These are phyloP conservation scores for Chouioia cunea DNA, from an alignment of 2,888 invertebrate genomes.

Conservation along the genomic window DNA sequence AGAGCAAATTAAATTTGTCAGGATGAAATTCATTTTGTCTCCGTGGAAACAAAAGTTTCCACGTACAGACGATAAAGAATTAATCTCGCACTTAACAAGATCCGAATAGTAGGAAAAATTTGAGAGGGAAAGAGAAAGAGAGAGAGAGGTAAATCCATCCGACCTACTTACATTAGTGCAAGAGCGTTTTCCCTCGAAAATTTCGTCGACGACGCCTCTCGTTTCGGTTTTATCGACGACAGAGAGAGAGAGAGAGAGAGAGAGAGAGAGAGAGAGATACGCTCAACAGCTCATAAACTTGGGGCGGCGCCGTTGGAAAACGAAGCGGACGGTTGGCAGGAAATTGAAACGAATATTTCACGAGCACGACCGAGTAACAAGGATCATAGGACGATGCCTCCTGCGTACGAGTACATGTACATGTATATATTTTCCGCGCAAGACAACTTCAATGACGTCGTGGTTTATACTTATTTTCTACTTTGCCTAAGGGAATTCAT, in stretches of 20 bases:
- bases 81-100: no score
- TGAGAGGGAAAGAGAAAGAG: no score
- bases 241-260: slow-evolving; percentile 34
- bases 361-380: slow-evolving; percentile 53
- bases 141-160: slow-evolving; percentile 1
- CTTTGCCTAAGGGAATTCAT: no score
- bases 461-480: no score
- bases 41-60: no score
- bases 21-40: no score
- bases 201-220: slow-evolving; percentile 43
- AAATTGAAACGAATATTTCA: slow-evolving; percentile 64
- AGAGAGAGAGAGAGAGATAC: slow-evolving; percentile 49
- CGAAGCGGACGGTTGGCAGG: slow-evolving; percentile 36
- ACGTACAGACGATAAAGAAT: no score
- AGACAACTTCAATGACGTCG: no score
- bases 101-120: no score
- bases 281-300: slow-evolving; percentile 63
- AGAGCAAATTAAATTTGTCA: no score
- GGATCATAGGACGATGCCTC: slow-evolving; percentile 51
- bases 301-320: slow-evolving; percentile 46
- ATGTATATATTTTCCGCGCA: no score
- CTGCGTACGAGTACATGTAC: neutral
- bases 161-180: slow-evolving; percentile 17
- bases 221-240: slow-evolving; percentile 59
- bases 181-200: slow-evolving; percentile 15